Conservation (phyloP, 2,888 invertebrate species). For the Leptinotarsa juncta region DNA sequence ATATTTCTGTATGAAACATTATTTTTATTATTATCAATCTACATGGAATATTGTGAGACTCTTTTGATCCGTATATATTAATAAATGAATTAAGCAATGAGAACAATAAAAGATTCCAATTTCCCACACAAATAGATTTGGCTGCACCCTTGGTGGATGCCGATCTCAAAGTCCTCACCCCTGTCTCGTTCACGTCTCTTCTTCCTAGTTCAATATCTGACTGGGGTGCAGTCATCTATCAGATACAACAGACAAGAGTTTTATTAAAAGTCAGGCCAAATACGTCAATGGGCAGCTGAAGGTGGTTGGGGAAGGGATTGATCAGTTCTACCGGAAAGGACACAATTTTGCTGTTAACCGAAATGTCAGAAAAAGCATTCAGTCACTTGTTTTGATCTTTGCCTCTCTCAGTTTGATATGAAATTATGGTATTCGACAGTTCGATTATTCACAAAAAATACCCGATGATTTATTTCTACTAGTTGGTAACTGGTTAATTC, state of each 20-base stretch:
- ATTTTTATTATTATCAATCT: too few species aligned
- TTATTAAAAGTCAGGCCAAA: slow-evolving; percentile 69
- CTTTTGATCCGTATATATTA: too few species aligned
- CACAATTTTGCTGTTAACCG: not conserved
- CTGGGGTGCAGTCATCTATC: slow-evolving; percentile 70
- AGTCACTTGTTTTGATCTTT: too few species aligned
- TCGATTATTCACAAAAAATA: too few species aligned
- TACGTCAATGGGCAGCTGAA: slow-evolving; percentile 63
- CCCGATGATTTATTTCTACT: too few species aligned
- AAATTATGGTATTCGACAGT: too few species aligned
- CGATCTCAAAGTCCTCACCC: slow-evolving; percentile 17
- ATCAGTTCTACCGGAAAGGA: slow-evolving; percentile 30
- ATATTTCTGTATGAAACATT: too few species aligned
- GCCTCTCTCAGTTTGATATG: too few species aligned
- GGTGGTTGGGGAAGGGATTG: slow-evolving; percentile 42
- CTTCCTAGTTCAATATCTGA: slow-evolving; percentile 67
- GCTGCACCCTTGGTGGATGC: slow-evolving; percentile 5
- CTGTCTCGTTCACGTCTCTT: slow-evolving; percentile 33
- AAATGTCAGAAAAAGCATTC: too few species aligned
- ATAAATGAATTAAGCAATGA: not conserved
- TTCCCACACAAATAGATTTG: slow-evolving; percentile 1
- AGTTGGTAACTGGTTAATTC: too few species aligned
- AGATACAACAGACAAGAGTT: slow-evolving; percentile 71
- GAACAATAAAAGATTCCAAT: not conserved
- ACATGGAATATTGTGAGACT: too few species aligned